Evolutionary conservation across 2,888 invertebrate species (phyloP).

Genomic region (Cheilosia variabilis): DNA sequence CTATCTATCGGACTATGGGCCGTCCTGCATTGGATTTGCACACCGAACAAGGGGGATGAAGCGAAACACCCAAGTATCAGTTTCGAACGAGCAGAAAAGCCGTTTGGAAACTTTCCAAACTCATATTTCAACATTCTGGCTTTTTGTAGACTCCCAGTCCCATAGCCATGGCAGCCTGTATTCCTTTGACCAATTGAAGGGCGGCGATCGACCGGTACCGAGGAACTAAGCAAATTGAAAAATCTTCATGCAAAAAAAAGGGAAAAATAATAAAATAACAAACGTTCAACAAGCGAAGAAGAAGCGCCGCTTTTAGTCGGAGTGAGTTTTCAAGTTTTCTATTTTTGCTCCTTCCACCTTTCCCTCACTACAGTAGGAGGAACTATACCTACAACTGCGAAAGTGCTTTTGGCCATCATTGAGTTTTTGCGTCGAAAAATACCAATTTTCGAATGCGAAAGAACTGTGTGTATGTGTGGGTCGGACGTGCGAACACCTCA

Average conservation of each 20-base stretch:
- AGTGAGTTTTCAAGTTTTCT: conserved; percentile 38
- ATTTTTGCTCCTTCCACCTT: conserved; percentile 1
- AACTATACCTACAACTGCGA: conserved; percentile 23
- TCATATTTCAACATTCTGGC: conserved; percentile 68
- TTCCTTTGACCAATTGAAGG: conserved; percentile 61
- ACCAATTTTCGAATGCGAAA: conserved; percentile 58
- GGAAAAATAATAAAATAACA: conserved; percentile 20
- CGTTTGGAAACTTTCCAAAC: conserved; percentile 69
- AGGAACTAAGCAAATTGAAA: conserved; percentile 61
- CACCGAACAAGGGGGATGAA: conserved; percentile 1
- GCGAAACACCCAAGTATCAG: conserved; percentile 11
- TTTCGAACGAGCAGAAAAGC: conserved; percentile 36
- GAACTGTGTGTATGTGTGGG: conserved; percentile 2
- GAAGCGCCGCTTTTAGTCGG: conserved; percentile 34
- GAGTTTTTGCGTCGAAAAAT: conserved; percentile 57
- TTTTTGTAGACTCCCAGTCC: conserved; percentile 21
- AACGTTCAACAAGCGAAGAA: conserved; percentile 60
- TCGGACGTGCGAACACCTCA: conserved; percentile 40
- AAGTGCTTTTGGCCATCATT: conserved; percentile 67
- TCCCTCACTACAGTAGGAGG: neutral
- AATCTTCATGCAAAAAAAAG: conserved; percentile 24
- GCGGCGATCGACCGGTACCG: conserved; percentile 14
- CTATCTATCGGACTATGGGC: conserved; percentile 22
- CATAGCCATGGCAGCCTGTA: conserved; percentile 2
- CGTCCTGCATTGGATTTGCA: neutral